phyloP scores from a whole-genome alignment of 2,888 invertebrate species.

The Volucella inanis region DNA sequence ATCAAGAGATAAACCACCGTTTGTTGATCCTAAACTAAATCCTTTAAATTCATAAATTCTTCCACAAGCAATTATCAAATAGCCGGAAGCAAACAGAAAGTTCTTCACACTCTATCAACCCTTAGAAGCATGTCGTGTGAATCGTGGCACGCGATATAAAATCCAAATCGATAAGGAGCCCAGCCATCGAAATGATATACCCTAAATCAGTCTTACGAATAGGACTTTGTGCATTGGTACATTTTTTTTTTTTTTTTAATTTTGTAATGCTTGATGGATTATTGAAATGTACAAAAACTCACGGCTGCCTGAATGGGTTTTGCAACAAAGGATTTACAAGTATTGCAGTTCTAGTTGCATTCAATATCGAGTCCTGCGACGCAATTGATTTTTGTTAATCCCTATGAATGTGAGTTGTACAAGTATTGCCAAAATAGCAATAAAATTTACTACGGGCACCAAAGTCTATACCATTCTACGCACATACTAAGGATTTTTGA shows the following conservation, averaged over 20 bases:
- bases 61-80: background rate
- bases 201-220: too few species aligned
- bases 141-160: conserved; percentile 63
- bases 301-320: conserved; percentile 39
- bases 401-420: conserved; percentile 40
- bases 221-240: background rate
- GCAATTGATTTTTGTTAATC: conserved; percentile 69
- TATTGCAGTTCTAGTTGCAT: conserved; percentile 59
- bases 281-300: conserved; percentile 19
- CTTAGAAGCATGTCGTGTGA: conserved; percentile 17
- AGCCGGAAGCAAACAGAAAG: conserved; percentile 15
- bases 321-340: conserved; percentile 56
- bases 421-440: background rate
- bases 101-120: conserved; percentile 29
- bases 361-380: conserved; percentile 62
- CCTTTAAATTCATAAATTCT: background rate
- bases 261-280: conserved; percentile 64
- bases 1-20: too few species aligned
- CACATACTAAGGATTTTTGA: too few species aligned
- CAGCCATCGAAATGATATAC: conserved; percentile 23
- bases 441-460: background rate
- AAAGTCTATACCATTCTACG: too few species aligned
- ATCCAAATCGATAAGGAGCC: conserved; percentile 51
- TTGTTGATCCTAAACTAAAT: background rate
- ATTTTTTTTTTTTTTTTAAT: conserved; percentile 18